Evolutionary conservation across 2,797 vertebrate genomes (phyloP).

Genomic region (Cercopithecus diana): DNA sequence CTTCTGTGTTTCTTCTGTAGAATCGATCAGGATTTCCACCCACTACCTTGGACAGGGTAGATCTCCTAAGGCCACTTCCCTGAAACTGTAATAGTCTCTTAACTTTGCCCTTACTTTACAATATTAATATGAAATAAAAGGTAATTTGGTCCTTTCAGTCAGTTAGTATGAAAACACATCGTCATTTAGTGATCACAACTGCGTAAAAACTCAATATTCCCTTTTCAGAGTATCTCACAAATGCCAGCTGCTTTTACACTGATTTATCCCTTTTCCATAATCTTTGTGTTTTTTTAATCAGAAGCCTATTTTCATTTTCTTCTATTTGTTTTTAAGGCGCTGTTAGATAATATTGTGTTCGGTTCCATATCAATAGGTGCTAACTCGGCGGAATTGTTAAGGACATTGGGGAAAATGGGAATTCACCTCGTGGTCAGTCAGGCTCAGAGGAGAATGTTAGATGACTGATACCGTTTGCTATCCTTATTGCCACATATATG

Average conservation of each 20-base stretch:
- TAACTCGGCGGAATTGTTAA: not conserved
- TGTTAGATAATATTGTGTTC: not conserved
- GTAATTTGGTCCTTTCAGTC: not conserved
- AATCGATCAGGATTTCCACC: not conserved
- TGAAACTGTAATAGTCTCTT: not conserved
- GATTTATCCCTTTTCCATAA: not conserved
- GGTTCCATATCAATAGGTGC: not conserved
- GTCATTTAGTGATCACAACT: not conserved
- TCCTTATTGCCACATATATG: not conserved
- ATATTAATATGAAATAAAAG: not conserved
- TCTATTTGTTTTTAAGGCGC: not conserved
- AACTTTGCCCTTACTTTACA: not conserved
- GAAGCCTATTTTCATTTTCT: not conserved
- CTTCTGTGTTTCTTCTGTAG: not conserved
- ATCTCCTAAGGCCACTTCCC: not conserved
- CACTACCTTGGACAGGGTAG: not conserved
- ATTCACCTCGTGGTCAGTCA: not conserved
- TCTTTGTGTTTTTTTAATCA: not conserved
- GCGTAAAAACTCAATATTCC: not conserved
- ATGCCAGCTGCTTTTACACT: not conserved
- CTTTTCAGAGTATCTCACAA: not conserved
- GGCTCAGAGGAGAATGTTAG: not conserved
- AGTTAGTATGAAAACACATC: not conserved
- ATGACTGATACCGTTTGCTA: not conserved
- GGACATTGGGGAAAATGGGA: slow-evolving; percentile 26